Evolutionary conservation across 2,113 vertebrate genomes (phyloP).

Genomic region (Lontra canadensis): DNA sequence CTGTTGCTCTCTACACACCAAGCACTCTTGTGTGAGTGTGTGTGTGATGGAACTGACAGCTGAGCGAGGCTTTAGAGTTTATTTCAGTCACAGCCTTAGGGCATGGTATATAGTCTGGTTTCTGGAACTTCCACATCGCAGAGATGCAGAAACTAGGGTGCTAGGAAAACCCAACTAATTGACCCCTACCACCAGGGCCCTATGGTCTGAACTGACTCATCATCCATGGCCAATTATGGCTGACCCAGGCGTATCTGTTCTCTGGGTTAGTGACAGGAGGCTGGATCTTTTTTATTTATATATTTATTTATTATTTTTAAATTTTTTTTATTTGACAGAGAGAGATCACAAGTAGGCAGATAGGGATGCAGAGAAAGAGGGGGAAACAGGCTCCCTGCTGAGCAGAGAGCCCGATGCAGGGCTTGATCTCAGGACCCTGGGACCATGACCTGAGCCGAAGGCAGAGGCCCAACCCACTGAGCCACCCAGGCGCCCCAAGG

Average conservation of each 20-base stretch:
- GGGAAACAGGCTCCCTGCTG: too few relatives aligned
- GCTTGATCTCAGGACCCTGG: too few relatives aligned
- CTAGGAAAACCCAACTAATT: not conserved
- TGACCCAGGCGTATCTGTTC: not conserved
- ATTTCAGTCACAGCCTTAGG: not conserved
- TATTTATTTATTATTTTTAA: too few relatives aligned
- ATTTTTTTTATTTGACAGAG: too few relatives aligned
- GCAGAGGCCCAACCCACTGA: too few relatives aligned
- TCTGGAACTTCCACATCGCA: not conserved
- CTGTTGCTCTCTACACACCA: too few relatives aligned
- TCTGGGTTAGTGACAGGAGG: not conserved
- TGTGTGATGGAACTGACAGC: not conserved
- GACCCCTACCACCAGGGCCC: too few relatives aligned
- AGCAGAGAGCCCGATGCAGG: too few relatives aligned
- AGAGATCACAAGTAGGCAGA: too few relatives aligned
- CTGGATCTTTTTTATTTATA: not conserved
- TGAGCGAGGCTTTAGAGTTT: not conserved
- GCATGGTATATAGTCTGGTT: not conserved
- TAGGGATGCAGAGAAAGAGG: too few relatives aligned
- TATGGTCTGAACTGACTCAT: not conserved
- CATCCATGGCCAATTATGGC: not conserved
- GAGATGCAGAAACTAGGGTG: not conserved
- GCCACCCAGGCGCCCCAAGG: too few relatives aligned
- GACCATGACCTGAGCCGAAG: too few relatives aligned
- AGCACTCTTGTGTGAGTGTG: not conserved